A percentile compares a stretch with the other conserved stretches of the same genome.
Conservation (phyloP, 2,113 vertebrate genomes). For the Romanogobio albipinnatus region DNA sequence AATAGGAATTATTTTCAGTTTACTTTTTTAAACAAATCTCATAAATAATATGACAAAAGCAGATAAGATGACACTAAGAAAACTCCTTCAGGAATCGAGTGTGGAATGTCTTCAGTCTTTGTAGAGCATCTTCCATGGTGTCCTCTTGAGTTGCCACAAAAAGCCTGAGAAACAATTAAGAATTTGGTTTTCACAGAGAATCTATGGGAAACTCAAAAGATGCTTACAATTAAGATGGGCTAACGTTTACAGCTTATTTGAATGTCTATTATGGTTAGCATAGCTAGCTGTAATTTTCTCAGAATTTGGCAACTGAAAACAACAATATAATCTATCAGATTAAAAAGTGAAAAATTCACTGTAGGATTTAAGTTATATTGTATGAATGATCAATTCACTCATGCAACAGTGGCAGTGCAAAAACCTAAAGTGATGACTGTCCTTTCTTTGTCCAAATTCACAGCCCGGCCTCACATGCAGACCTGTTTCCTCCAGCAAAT, state of each 20-base stretch:
- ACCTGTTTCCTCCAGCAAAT: slow-evolving; percentile 70
- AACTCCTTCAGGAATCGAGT: slow-evolving; percentile 68
- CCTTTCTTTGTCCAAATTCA: slow-evolving; percentile 63
- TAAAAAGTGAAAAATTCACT: not conserved
- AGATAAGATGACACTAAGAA: slow-evolving; percentile 53
- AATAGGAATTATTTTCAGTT: too few species aligned
- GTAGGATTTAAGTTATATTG: not conserved
- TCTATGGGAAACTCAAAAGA: not conserved
- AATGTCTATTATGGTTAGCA: not conserved
- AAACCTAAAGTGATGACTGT: slow-evolving; percentile 74
- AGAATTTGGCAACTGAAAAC: too few species aligned
- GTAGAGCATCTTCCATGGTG: slow-evolving; percentile 63
- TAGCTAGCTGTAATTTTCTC: not conserved
- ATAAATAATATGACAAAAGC: not conserved
- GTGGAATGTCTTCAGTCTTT: slow-evolving; percentile 68
- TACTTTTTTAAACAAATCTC: not conserved
- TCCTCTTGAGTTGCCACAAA: slow-evolving; percentile 48
- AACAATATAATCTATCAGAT: too few species aligned
- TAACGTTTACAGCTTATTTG: not conserved
- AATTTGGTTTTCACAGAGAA: not conserved
- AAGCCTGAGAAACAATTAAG: slow-evolving; percentile 56
- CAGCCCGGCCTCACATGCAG: slow-evolving; percentile 63
- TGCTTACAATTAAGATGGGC: not conserved
- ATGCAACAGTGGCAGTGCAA: not conserved
- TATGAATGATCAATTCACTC: not conserved